Percentiles rank a stretch among this genome's conserved stretches.
These are phyloP conservation scores for Nasonovia ribisnigri DNA, from an alignment of 2,888 invertebrate genomes.

Conservation along the genomic window DNA sequence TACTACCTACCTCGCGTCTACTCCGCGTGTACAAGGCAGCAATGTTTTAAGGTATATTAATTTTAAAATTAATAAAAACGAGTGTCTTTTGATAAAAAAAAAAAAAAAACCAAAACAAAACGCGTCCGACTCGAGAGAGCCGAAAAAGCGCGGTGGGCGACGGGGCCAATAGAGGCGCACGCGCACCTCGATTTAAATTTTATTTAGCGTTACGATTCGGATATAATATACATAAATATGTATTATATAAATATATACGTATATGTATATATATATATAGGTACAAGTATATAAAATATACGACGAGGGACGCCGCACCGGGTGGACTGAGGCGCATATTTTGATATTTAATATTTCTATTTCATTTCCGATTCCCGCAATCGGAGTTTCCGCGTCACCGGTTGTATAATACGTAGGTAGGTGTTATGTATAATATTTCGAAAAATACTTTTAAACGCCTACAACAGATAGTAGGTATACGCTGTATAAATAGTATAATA, in stretches of 20 bases:
- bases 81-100: constrained; percentile 47
- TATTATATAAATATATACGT: too few relatives aligned
- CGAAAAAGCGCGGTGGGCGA: background rate
- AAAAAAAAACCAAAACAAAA: constrained; percentile 2
- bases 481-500: background rate
- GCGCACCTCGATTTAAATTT: background rate
- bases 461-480: background rate
- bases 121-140: background rate
- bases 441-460: constrained; percentile 9
- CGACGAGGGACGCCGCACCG: background rate
- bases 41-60: constrained; percentile 23
- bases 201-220: background rate
- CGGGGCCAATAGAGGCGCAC: background rate
- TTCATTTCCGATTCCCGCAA: constrained; percentile 27
- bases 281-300: too few relatives aligned
- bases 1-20: background rate
- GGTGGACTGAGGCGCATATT: background rate
- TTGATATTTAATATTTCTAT: constrained; percentile 33
- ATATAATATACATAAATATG: background rate
- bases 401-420: background rate
- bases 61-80: constrained; percentile 63
- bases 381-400: constrained; percentile 41
- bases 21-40: background rate
- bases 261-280: too few relatives aligned
- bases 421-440: background rate